Evolutionary conservation across 2,888 invertebrate genomes (phyloP), one percentile per base, ranked within the genome.

Genomic region (Euproctis similis): DNA sequence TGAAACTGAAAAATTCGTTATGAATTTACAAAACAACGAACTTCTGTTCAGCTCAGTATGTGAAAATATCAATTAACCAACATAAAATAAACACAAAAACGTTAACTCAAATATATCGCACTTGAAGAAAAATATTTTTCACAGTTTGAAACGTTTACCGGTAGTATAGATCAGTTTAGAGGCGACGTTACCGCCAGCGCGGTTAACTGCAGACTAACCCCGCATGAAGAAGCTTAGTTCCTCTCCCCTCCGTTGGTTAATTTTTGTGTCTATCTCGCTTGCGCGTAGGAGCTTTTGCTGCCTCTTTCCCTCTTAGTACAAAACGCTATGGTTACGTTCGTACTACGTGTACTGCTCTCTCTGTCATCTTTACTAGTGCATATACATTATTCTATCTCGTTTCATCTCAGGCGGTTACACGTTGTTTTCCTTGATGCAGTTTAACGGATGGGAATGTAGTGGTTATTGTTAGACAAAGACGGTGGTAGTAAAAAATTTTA

Each of bases 391-490:
- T 84, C 84, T 77, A 84, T 84, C 84, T 81, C 84, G 80, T 84
- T 84, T 82, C 73, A 82, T 82, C 84, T 80, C 76, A 68, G 76
- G 80, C 66, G 70, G 77, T 76, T 80, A 77, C 64, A 74, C 74
- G 80, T 81, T 80, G 77, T 80, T 84, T 81, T 82, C 78, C 80
- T 74, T 77, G 80, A 81, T 84, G 84, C 84, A 84, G 78, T 81
- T 84, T 80, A 81, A 77, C 76, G 80, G 82, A 81, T 78, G 76
- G 73, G 78, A 82, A 82, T 81, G 81, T 81, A 77, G 81, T 81
- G 78, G 81, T 81, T 81, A 80, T 81, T 80, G 82, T 81, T 81
- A 84, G 84, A 84, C 76, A 84, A 84, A 84, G 84, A 82, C 73
- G 72, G 81, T 81, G 66, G 76, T 73, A 76, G 78, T 75, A 76